Evolutionary conservation across 2,888 invertebrate species (phyloP).

Genomic region (Gortyna flavago): DNA sequence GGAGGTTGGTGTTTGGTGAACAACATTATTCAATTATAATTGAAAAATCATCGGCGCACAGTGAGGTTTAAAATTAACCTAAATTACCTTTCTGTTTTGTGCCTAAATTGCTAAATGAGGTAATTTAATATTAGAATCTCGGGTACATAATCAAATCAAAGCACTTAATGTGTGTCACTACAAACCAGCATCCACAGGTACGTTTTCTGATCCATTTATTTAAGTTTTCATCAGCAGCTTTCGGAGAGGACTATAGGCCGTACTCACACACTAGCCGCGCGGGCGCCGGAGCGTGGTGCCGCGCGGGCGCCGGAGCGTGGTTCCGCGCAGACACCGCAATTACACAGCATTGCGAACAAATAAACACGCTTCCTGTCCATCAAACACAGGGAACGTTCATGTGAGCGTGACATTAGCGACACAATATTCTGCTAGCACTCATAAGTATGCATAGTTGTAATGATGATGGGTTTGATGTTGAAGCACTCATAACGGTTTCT

Average conservation of each 20-base stretch:
- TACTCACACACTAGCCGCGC: conserved; percentile 8
- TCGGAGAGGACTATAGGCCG: not conserved
- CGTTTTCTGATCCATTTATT: not conserved
- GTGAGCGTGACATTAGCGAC: conserved; percentile 34
- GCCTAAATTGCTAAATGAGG: no score
- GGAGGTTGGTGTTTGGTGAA: no score
- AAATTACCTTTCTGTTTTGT: no score
- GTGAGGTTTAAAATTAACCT: not conserved
- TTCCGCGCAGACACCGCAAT: conserved; percentile 61
- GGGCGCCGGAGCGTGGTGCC: conserved; percentile 47
- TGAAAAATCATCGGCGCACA: not conserved
- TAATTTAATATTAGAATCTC: not conserved
- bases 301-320: conserved; percentile 46
- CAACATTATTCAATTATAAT: not conserved
- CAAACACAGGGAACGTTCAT: conserved; percentile 36
- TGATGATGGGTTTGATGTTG: not conserved
- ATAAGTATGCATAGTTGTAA: not conserved
- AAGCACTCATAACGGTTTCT: not conserved
- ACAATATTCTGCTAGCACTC: not conserved
- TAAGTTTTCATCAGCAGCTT: not conserved
- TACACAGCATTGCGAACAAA: conserved; percentile 50
- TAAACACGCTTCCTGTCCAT: conserved; percentile 55
- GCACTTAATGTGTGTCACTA: not conserved
- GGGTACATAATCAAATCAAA: not conserved
- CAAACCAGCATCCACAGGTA: not conserved